Evolutionary conservation across 2,888 invertebrate genomes (phyloP), one percentile per base, ranked within the genome.

Genomic region (Maniola hyperantus): DNA sequence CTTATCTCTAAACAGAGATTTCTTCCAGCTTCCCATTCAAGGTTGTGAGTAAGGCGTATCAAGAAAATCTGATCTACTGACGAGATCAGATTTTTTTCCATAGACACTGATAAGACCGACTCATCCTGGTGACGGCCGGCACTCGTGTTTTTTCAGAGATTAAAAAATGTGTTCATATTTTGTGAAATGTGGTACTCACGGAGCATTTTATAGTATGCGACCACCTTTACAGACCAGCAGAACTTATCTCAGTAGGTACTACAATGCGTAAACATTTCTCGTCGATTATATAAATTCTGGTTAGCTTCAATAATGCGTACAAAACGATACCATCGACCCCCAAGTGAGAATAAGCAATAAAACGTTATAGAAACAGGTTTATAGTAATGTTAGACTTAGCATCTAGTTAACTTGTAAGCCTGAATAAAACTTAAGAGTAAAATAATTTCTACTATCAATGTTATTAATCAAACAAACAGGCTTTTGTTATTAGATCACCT

Each of bases 211-310:
- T 46, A 8, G 15, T 48, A 8, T 48, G 48, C 18, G 15, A 18
- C 10, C 48, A 48, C 34, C 34, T 55, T 61, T 69, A 55, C 67
- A 68, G 57, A 69, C 66, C 55, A 58, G 55, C 54, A 55, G 54
- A 68, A 36, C 54, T 69, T 73, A 73, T 69, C 69, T 39, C 46
- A 63, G 59, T n/a, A n/a, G n/a, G n/a, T 67, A 64, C 50, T 66
- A 65, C 64, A 64, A 64, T 66, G 64, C 65, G 61, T 69, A 64
- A 67, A 68, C 67, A 69, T 64, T 66, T 61, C 44, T 64, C 36
- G 61, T 13, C 60, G 63, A 59, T 67, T 65, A 71, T 66, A 66
- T 62, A 67, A 72, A 50, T 65, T 65, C 53, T 64, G 50, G 44
- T 33, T 39, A 55, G 34, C 57, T 39, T 48, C 55, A 66, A 33